phyloP scores from a whole-genome alignment of 2,113 vertebrate species.

The Vombatus ursinus region DNA sequence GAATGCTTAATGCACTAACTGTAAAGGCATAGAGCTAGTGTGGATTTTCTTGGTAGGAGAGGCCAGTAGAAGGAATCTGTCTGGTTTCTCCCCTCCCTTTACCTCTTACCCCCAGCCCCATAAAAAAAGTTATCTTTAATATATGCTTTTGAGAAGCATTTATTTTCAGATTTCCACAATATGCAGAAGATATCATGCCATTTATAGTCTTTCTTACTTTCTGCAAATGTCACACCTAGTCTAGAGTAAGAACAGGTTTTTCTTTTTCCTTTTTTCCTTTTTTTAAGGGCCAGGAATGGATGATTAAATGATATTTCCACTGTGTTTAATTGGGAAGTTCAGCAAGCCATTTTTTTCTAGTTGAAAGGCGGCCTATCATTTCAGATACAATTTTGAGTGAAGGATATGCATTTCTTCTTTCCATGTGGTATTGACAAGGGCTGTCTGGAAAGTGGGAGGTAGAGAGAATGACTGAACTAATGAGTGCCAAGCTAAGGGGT shows the following conservation, averaged over 20 bases:
- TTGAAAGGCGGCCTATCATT: neutral
- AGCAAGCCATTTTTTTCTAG: neutral
- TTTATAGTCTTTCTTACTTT: neutral
- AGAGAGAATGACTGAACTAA: neutral
- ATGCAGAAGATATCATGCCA: neutral
- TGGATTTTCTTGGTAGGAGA: slow-evolving; percentile 74
- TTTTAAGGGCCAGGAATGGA: neutral
- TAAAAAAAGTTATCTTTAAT: neutral
- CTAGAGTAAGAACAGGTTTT: neutral
- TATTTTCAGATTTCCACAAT: neutral
- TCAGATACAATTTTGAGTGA: neutral
- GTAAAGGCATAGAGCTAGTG: slow-evolving; percentile 77
- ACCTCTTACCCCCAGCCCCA: neutral
- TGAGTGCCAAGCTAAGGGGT: neutral
- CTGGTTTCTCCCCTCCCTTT: neutral
- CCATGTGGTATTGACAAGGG: neutral
- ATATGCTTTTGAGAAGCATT: neutral
- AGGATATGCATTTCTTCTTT: neutral
- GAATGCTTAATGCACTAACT: slow-evolving; percentile 63
- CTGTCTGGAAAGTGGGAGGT: neutral
- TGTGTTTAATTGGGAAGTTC: neutral
- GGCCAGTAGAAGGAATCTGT: neutral
- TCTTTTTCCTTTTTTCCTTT: neutral
- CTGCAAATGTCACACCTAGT: neutral
- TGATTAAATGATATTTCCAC: neutral